Evolutionary conservation across 1,140 invertebrate genomes (phyloP), one percentile per base, ranked within the genome.

Genomic region (Mylabris phalerata): DNA sequence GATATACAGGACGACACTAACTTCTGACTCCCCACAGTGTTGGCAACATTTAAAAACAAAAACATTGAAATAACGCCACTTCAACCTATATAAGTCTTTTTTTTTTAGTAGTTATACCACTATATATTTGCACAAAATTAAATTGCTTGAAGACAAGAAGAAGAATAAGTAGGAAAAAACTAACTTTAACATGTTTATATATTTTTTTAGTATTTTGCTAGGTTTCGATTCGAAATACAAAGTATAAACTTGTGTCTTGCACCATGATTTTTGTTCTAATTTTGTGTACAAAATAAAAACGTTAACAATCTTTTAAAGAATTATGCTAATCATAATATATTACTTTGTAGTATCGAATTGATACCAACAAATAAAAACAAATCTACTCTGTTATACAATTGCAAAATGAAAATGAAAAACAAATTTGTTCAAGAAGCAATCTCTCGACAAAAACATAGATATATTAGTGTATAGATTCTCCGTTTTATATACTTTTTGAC

Each of bases 21-120:
- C 32, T 32, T 50, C 43, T 57, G 26, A 57, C 42, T 59, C 57
- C 54, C 41, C 60, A 59, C 57, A 55, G 57, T 55, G 57, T 59
- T 50, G 50, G 61, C 61, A 59, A 62, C 61, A 55, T 55, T 62
- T 13, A 42, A 11, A 62, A 59, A 62, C 49, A 48, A 59, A 61
- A 62, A 62, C 60, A 62, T 59, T 47, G 42, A 60, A 45, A 59
- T 39, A 48, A 57, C 55, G 52, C 49, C 49, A 55, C 47, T 56
- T 51, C 55, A 43, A 43, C 52, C 50, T 50, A 59, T 32, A 32
- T 32, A 32, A 32, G 40, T 43, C 19, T 19, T 19, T 47, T 45
- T 45, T 32, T 32, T 32, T 32, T 32, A 32, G 32, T 27, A 57
- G 41, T 49, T 44, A 40, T 58, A 56, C 48, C 48, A 57, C 40